Evolutionary conservation across 2,888 invertebrate species (phyloP), one percentile per base, ranked within the genome.

Genomic region (Julus scandinavius): DNA sequence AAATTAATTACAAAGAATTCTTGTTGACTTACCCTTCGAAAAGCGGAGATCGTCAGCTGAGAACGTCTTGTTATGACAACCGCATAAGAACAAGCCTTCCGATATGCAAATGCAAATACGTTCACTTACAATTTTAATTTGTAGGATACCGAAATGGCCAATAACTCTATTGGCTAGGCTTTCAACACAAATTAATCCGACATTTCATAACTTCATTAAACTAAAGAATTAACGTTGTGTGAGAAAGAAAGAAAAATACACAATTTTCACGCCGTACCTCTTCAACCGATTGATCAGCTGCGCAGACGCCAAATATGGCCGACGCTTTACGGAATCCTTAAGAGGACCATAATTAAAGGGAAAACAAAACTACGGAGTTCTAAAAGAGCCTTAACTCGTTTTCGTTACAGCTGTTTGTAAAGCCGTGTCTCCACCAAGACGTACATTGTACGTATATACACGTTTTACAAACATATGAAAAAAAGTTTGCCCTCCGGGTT

Each of bases 21-120:
- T 72, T 29, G 72, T 9, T 72, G 72, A 72, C 72, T 72, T 72
- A 72, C 72, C 72, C 72, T 20, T 72, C 9, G 72, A 72, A n/a
- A 29, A 72, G 20, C 9, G 29, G 29, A 4, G 6, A 2, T 72
- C 72, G 20, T 72, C 72, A 72, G 72, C 72, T 72, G 72, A n/a
- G 29, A 72, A 72, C 29, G 72, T n/a, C 72, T 72, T 72, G 72
- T 29, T 72, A 72, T 72, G 72, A 72, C 72, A 72, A 72, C 72
- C 72, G 72, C 72, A 72, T 9, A 20, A 72, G 29, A 29, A 29
- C 72, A 29, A 72, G 72, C 72, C 11, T 72, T 72, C 72, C 72
- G 72, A 72, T 29, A 72, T 72, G 72, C 72, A 29, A 29, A 45
- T 29, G 29, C 29, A 29, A 29, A 72, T 29, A 72, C 72, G 29